Evolutionary conservation across 2,888 invertebrate genomes (phyloP).

Genomic region (Hyalella azteca): DNA sequence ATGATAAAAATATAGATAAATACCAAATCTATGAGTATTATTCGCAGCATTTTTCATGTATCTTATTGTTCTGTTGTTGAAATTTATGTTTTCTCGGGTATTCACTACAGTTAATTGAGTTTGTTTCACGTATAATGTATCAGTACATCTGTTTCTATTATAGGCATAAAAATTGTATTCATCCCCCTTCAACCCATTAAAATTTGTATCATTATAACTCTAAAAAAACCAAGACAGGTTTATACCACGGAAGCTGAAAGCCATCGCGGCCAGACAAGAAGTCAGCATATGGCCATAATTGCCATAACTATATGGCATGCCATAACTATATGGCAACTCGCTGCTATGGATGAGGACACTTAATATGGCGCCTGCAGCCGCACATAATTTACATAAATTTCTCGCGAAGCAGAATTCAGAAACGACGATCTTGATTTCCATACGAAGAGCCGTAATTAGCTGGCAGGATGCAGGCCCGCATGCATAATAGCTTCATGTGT

Average conservation of each 20-base stretch:
- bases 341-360: neutral
- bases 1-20: too few relatives aligned
- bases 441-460: neutral
- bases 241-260: neutral
- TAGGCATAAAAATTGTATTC: too few relatives aligned
- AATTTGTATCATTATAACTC: too few relatives aligned
- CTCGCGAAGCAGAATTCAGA: neutral
- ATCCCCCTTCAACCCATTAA: too few relatives aligned
- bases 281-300: neutral
- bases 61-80: too few relatives aligned
- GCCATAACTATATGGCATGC: neutral
- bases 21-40: too few relatives aligned
- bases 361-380: neutral
- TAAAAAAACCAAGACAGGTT: too few relatives aligned
- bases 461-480: neutral
- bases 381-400: slow-evolving; percentile 9
- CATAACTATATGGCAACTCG: neutral
- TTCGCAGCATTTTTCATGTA: too few relatives aligned
- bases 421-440: neutral
- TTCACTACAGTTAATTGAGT: too few relatives aligned
- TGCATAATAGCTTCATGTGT: slow-evolving; percentile 17
- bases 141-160: too few relatives aligned
- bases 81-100: too few relatives aligned
- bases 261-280: neutral
- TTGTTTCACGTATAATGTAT: too few relatives aligned